Percentiles rank a stretch among this genome's conserved stretches.
Evolutionary conservation across 1,140 invertebrate genomes (phyloP).

Genomic region (Camponotus vicinus): DNA sequence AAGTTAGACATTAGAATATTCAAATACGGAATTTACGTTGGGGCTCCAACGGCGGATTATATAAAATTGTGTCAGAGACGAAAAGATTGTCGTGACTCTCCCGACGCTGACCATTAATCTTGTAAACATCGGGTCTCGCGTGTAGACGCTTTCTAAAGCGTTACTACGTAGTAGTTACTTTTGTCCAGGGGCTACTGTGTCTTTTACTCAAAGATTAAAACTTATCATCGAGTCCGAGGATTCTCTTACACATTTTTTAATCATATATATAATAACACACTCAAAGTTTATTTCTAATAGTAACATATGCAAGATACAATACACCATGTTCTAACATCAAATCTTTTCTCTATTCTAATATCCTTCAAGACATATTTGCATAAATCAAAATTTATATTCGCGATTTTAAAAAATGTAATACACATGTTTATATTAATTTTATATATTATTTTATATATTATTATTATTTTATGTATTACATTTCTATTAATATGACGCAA

Average conservation of each 20-base stretch:
- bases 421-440: too few relatives aligned
- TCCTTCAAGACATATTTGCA: not conserved
- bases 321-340: too few relatives aligned
- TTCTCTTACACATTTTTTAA: not conserved
- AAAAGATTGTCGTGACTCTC: not conserved
- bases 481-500: not conserved
- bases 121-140: conserved; percentile 37
- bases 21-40: conserved; percentile 1
- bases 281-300: too few relatives aligned
- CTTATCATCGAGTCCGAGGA: not conserved
- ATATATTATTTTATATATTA: not conserved
- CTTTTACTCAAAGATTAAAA: not conserved
- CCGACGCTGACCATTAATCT: conserved; percentile 44
- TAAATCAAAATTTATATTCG: not conserved
- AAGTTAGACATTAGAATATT: conserved; percentile 50
- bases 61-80: conserved; percentile 26
- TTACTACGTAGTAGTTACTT: conserved; percentile 36
- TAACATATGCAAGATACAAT: not conserved
- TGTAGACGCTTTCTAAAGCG: conserved; percentile 45
- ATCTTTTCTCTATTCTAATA: too few relatives aligned
- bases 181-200: not conserved
- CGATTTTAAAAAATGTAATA: too few relatives aligned
- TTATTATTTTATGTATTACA: not conserved
- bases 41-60: conserved; percentile 13
- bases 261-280: too few relatives aligned